Evolutionary conservation across 2,113 vertebrate genomes (phyloP).

Genomic region (Gymnorhina tibicen): DNA sequence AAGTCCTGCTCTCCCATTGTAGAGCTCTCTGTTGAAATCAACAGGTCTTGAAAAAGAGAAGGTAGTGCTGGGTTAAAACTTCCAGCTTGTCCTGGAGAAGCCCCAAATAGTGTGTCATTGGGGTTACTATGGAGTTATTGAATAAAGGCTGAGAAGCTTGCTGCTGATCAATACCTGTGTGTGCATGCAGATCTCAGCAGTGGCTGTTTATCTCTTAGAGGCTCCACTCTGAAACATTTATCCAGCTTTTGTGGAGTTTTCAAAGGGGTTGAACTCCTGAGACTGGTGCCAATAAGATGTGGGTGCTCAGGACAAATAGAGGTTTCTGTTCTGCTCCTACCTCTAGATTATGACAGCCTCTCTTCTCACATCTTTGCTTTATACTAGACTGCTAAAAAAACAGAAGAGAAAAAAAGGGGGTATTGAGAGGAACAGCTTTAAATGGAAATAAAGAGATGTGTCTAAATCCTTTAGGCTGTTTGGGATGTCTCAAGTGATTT

Average conservation of each 20-base stretch:
- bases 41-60: background rate
- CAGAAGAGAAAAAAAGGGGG: fast-evolving
- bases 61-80: background rate
- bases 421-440: slow-evolving; percentile 33
- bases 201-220: background rate
- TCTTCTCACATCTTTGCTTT: background rate
- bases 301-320: background rate
- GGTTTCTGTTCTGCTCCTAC: background rate
- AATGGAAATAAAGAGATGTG: slow-evolving; percentile 49
- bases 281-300: background rate
- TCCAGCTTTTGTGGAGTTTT: background rate
- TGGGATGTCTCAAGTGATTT: slow-evolving; percentile 41
- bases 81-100: background rate
- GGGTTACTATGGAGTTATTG: slow-evolving; percentile 28
- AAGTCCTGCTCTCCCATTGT: background rate
- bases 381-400: background rate
- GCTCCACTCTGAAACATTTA: background rate
- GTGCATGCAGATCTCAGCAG: background rate
- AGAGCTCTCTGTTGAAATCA: background rate
- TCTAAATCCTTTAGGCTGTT: slow-evolving; percentile 46
- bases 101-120: background rate
- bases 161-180: background rate
- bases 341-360: background rate
- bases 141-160: background rate
- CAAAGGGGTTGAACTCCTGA: background rate